Evolutionary conservation across 2,113 vertebrate genomes (phyloP).

Genomic region (Mobula hypostoma): DNA sequence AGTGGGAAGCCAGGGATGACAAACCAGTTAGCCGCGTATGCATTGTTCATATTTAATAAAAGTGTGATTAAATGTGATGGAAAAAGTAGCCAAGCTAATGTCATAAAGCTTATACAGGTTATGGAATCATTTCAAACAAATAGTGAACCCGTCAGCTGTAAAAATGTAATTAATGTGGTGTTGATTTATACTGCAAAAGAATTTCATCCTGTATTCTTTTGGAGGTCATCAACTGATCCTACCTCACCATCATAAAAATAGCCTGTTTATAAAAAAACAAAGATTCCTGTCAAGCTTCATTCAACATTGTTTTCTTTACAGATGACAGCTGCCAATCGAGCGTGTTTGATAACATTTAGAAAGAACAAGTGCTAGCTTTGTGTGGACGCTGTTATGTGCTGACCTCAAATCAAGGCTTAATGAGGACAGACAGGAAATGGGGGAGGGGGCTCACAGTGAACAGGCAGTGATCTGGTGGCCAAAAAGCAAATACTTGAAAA

Average conservation of each 20-base stretch:
- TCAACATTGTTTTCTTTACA: conserved; percentile 48
- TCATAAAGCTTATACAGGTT: conserved; percentile 40
- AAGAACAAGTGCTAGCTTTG: conserved; percentile 68
- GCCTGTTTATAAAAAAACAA: conserved; percentile 55
- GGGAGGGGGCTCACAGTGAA: conserved; percentile 56
- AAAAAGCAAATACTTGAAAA: conserved; percentile 54
- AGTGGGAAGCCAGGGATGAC: too few species aligned
- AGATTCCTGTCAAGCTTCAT: conserved; percentile 49
- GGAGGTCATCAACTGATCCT: conserved; percentile 7
- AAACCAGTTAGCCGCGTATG: too few species aligned
- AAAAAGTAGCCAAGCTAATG: background rate
- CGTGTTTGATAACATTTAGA: conserved; percentile 51
- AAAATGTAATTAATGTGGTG: conserved; percentile 31
- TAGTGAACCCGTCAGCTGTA: conserved; percentile 2
- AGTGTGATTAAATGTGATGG: too few species aligned
- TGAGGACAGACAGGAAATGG: conserved; percentile 73
- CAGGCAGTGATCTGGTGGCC: conserved; percentile 66
- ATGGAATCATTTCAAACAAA: conserved; percentile 40
- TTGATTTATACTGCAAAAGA: conserved; percentile 38
- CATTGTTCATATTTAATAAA: too few species aligned
- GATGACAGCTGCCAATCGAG: conserved; percentile 63
- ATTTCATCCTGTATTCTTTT: conserved; percentile 35
- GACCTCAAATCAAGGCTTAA: conserved; percentile 65
- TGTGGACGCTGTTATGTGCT: conserved; percentile 53
- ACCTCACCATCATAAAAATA: conserved; percentile 50